Evolutionary conservation across 1,140 invertebrate species (phyloP), one percentile per base, ranked within the genome.

Genomic region (Lepidurus apus): DNA sequence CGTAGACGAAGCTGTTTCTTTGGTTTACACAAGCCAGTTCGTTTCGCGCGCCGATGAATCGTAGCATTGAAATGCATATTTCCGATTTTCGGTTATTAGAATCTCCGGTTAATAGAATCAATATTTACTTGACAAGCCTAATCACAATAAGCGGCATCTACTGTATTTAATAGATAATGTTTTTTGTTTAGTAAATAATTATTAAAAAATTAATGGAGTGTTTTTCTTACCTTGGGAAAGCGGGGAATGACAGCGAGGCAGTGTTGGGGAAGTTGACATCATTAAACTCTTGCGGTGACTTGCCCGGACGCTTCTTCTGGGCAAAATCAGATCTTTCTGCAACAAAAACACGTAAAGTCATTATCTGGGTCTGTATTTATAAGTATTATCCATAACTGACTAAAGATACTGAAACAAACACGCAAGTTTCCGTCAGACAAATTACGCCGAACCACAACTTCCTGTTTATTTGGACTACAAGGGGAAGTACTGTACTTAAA

Each of bases 161-260:
- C 34, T 34, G 34, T 3, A 34, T 34, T 34, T 34, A 34, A 1
- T 3, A 34, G 2, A 34, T 3, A 10, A 34, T 3, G 13, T 21
- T 65, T 75, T 21, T 34, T 44, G 7, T 42, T 42, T 73, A 24
- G n/a, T 0, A 26, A 75, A 74, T 73, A 34, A 34, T 44, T 80
- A 82, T 83, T 80, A 80, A 80, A 79, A 80, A 80, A 73, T 47
- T 75, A 43, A 44, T 43, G 44, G n/a, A 6, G 77, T 44, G 43
- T 21, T 65, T n/a, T n/a, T 79, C 80, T 83, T 84, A 89, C 90
- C 88, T 85, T 82, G 81, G 24, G 89, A 88, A 81, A 91, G 85
- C 34, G 93, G 93, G 43, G 93, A 94, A 84, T 94, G 92, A 82
- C 92, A 93, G 85, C 93, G 86, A 76, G 92, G 92, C 81, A 94